Base-by-base conservation (phyloP, 1,140 invertebrate genomes). In the Pseudomyrmex sp. region DNA sequence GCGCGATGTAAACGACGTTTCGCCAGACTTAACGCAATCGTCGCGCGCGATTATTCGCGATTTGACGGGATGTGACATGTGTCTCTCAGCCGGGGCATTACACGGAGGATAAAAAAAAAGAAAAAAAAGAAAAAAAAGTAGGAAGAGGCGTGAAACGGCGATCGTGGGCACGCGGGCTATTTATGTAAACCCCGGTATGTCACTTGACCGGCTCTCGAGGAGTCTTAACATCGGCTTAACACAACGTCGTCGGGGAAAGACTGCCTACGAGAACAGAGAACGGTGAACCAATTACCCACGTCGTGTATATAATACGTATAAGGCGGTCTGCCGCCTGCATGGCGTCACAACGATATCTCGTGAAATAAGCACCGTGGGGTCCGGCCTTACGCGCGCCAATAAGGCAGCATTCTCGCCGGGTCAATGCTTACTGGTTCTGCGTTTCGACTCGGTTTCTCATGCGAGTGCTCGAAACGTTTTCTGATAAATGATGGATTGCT, bases 381-480 rank as follows among this genome's bases (percentile, higher is more conserved):
- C 87, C 86, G 79, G 88, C 66, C 88, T 86, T 83, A 70, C 82
- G 72, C 35, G 35, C 65, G 90, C 91, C 87, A 92, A 93, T 93
- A 93, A 93, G 93, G 93, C 84, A 92, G 89, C 88, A 88, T 90
- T 92, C 91, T 91, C 90, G 82, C 85, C 91, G 82, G 92, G 92
- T 93, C 92, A 93, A 93, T 93, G 92, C 91, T 92, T 93, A 93
- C 93, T 92, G 92, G 92, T 93, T 93, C 92, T 91, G 91, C 89
- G 79, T 93, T 92, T 92, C 91, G 88, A 85, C 73, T 90, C 90
- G 83, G 48, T 86, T 65, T 50, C 56, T 70, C 74, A 44, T 69
- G 20, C 52, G 35, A 52, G 35, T 5, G 35, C 35, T 35, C 35
- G 35, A 35, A 35, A 35, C 35, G 35, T 35, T 35, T 35, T 35